Evolutionary conservation across 2,888 invertebrate genomes (phyloP).

Genomic region (Tribolium freemani): DNA sequence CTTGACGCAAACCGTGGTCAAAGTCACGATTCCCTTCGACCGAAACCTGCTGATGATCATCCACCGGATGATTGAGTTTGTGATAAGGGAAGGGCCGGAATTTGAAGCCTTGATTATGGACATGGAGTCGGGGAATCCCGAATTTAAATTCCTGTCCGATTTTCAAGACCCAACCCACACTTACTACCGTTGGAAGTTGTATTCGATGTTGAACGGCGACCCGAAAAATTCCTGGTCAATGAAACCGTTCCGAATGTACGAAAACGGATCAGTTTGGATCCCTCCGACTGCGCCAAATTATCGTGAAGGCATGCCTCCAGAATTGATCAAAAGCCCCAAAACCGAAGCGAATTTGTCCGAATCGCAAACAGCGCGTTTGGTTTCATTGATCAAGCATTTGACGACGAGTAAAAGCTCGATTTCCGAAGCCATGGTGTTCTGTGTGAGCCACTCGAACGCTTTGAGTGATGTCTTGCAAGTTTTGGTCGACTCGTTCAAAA

Average conservation of each 20-base stretch:
- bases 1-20: constrained; percentile 62
- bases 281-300: constrained; percentile 94
- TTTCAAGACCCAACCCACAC: constrained; percentile 71
- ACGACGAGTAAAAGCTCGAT: constrained; percentile 82
- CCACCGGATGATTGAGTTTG: constrained; percentile 98
- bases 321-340: constrained; percentile 77
- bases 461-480: constrained; percentile 94
- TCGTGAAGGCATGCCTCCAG: constrained; percentile 96
- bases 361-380: constrained; percentile 88
- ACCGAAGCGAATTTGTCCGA: constrained; percentile 78
- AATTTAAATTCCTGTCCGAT: constrained; percentile 97
- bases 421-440: constrained; percentile 97
- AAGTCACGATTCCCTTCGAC: constrained; percentile 75
- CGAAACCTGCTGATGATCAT: constrained; percentile 91
- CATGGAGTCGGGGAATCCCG: constrained; percentile 94
- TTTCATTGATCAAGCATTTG: constrained; percentile 87
- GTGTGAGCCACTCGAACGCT: constrained; percentile 95
- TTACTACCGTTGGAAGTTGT: constrained; percentile 87
- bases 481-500: constrained; percentile 87
- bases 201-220: constrained; percentile 95
- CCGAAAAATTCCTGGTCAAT: constrained; percentile 88
- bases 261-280: constrained; percentile 93
- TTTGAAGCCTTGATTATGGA: constrained; percentile 99
- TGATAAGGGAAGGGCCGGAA: constrained; percentile 97
- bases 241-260: constrained; percentile 96